Conservation (phyloP, 2,113 vertebrate species). For the Thomomys bottae region DNA sequence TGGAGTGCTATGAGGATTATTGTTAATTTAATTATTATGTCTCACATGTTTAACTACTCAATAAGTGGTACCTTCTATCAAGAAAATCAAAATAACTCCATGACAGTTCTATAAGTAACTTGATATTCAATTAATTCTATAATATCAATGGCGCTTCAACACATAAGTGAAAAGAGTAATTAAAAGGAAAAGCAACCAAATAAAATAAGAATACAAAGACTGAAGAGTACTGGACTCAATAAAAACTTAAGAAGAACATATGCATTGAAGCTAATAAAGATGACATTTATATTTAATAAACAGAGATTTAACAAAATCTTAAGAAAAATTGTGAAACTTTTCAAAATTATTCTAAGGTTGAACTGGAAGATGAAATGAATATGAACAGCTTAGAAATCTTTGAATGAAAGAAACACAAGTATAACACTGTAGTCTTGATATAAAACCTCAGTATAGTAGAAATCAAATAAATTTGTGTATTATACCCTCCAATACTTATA, state of each 20-base stretch:
- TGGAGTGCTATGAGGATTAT: neutral
- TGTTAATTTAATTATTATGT: neutral
- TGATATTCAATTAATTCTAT: constrained; percentile 44
- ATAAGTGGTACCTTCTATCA: constrained; percentile 3
- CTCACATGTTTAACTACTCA: constrained; percentile 3
- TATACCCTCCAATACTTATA: neutral
- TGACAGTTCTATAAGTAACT: constrained; percentile 11
- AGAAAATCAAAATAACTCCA: constrained; percentile 41
- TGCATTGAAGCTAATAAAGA: neutral
- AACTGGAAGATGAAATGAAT: constrained; percentile 33
- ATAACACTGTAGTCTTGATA: constrained; percentile 19
- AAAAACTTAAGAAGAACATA: neutral
- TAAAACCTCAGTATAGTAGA: neutral
- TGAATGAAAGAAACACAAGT: neutral
- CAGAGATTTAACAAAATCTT: constrained; percentile 9
- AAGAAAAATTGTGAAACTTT: neutral
- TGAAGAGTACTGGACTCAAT: neutral
- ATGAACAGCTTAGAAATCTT: constrained; percentile 18
- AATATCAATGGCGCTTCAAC: constrained; percentile 32
- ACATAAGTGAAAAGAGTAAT: neutral
- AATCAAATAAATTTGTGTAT: constrained; percentile 21
- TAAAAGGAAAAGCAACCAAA: constrained; percentile 12
- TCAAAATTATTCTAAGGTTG: constrained; percentile 40
- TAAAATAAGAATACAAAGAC: constrained; percentile 23
- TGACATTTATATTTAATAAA: constrained; percentile 39